Conservation (phyloP, 2,888 invertebrate genomes). For the Antheraea assamensis region DNA sequence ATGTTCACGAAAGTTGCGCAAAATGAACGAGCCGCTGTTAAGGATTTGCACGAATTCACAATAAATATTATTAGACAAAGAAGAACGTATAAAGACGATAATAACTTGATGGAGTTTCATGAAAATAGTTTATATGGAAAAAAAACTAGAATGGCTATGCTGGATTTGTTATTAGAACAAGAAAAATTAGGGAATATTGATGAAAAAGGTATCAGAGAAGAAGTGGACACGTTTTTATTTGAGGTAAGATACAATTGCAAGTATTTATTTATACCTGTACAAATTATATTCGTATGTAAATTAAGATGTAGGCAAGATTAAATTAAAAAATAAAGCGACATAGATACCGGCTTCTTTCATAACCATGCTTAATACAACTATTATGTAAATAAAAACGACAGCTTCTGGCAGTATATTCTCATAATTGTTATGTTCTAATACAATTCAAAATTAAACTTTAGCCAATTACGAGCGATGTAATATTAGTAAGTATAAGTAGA, state of each 20-base stretch:
- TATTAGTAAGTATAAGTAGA: no score
- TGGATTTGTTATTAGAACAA: slow-evolving; percentile 84
- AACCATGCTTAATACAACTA: no score
- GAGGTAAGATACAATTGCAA: slow-evolving; percentile 61
- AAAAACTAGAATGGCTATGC: slow-evolving; percentile 80
- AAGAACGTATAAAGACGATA: slow-evolving; percentile 31
- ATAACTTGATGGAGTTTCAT: slow-evolving; percentile 33
- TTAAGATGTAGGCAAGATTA: no score
- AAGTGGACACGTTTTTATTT: slow-evolving; percentile 88
- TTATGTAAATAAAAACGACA: no score
- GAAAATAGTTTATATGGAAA: slow-evolving; percentile 34
- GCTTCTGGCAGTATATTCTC: no score
- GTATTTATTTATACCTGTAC: no score
- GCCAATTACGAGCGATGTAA: no score
- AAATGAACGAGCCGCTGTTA: slow-evolving; percentile 43
- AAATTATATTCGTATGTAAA: no score
- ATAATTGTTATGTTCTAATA: no score
- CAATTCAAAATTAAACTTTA: no score
- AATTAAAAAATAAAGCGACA: no score
- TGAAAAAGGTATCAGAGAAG: slow-evolving; percentile 83
- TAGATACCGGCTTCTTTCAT: no score
- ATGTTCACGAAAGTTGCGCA: slow-evolving; percentile 21
- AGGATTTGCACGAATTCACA: slow-evolving; percentile 76
- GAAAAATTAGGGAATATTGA: slow-evolving; percentile 80
- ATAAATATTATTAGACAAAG: slow-evolving; percentile 73